Evolutionary conservation across 2,113 vertebrate genomes (phyloP).

Genomic region (Lasiurus cinereus): DNA sequence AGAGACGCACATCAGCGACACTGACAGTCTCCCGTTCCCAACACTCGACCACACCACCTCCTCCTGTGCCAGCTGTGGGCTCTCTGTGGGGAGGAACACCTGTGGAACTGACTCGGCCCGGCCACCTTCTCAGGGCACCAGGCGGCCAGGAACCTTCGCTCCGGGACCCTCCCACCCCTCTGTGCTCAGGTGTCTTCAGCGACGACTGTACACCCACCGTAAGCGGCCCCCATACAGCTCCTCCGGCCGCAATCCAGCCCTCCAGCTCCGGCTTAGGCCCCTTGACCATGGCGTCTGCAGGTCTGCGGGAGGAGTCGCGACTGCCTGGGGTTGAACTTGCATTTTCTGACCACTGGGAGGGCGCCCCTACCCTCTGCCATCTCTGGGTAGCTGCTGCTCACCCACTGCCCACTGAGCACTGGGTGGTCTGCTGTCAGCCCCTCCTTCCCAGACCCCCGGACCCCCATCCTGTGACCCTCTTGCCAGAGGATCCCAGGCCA

Average conservation of each 20-base stretch:
- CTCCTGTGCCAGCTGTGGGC: background rate
- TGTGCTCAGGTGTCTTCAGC: background rate
- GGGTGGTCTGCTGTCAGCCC: background rate
- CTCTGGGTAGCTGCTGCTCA: background rate
- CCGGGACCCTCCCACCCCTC: background rate
- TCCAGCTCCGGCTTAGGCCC: background rate
- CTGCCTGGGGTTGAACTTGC: accelerated
- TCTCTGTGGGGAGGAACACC: no score
- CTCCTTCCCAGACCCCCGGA: no score
- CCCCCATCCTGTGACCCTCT: background rate
- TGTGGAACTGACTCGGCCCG: accelerated
- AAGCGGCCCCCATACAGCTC: background rate
- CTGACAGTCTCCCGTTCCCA: background rate
- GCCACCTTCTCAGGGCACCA: background rate
- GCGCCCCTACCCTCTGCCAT: background rate
- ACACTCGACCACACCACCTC: background rate
- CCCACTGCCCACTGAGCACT: background rate
- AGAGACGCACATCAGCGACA: background rate
- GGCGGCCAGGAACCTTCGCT: background rate
- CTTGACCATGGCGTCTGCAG: background rate
- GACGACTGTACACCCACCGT: background rate
- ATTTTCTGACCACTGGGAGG: background rate
- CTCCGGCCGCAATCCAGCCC: background rate
- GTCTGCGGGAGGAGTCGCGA: background rate
- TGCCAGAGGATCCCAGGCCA: background rate